Percentiles rank a stretch among this genome's conserved stretches.
phyloP scores from a whole-genome alignment of 2,113 vertebrate genomes.

The Phrynocephalus versicolor region DNA sequence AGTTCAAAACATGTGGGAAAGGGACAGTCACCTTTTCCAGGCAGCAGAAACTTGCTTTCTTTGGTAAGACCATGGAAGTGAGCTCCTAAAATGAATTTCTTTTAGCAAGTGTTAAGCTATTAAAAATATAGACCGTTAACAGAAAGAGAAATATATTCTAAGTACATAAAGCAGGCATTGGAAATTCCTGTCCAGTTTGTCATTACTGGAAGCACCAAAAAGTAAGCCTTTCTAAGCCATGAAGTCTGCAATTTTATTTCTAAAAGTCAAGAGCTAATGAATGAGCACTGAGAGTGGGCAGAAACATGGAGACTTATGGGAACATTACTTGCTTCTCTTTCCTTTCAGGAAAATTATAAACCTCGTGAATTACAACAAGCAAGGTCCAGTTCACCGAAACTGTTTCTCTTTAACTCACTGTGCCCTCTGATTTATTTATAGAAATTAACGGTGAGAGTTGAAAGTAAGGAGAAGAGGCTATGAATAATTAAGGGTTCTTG shows the following conservation, averaged over 20 bases:
- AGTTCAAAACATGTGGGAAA: too few species aligned
- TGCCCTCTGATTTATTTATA: conserved; percentile 16
- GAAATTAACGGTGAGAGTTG: not conserved
- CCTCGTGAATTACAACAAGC: not conserved
- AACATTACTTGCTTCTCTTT: not conserved
- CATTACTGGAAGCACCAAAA: not conserved
- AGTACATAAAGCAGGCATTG: not conserved
- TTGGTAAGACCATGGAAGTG: too few species aligned
- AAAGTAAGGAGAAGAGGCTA: not conserved
- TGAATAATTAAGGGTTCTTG: conserved; percentile 2
- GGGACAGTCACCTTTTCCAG: not conserved
- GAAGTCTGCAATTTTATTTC: not conserved
- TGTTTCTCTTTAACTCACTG: not conserved
- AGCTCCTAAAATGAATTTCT: too few species aligned
- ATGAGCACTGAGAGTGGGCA: not conserved
- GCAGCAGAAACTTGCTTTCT: too few species aligned
- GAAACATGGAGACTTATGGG: not conserved
- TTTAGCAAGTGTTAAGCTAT: too few species aligned
- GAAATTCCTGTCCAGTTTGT: not conserved
- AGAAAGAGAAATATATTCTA: not conserved
- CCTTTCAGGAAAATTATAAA: not conserved
- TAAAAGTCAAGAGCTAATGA: not conserved
- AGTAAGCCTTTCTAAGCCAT: not conserved
- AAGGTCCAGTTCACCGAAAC: not conserved
- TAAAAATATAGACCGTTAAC: not conserved